These are phyloP conservation scores for Myripristis jacobus DNA, from an alignment of 2,797 vertebrate species.

Conservation along the genomic window DNA sequence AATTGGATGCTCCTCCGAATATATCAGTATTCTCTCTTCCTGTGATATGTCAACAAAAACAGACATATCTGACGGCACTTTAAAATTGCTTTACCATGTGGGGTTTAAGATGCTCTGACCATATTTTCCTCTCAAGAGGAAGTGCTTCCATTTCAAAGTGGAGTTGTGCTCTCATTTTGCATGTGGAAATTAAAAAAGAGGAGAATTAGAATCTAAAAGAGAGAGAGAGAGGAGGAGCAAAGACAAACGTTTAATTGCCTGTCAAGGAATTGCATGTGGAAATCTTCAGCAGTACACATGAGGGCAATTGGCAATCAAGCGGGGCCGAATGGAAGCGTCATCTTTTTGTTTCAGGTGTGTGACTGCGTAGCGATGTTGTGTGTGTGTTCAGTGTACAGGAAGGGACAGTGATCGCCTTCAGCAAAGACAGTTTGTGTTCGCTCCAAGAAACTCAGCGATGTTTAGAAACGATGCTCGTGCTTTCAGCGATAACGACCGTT, in stretches of 20 bases:
- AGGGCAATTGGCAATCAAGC: no score
- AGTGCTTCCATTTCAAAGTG: no score
- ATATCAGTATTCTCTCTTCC: neutral
- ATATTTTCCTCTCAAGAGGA: no score
- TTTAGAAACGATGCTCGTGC: slow-evolving; percentile 21
- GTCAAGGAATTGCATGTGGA: no score
- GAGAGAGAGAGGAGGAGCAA: neutral
- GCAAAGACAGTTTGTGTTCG: slow-evolving; percentile 30
- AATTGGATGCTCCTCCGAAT: slow-evolving; percentile 1
- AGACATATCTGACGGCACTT: neutral
- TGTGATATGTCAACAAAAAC: neutral
- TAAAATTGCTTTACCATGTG: neutral
- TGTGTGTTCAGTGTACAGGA: slow-evolving; percentile 13
- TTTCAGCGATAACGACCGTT: slow-evolving; percentile 33
- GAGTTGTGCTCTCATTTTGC: no score
- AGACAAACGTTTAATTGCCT: neutral
- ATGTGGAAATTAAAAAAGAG: no score
- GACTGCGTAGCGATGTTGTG: slow-evolving; percentile 9
- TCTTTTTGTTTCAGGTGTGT: neutral
- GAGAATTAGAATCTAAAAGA: no score
- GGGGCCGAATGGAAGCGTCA: no score
- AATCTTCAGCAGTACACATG: no score
- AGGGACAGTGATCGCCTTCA: slow-evolving; percentile 6
- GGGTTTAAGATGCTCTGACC: neutral
- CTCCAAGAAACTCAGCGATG: slow-evolving; percentile 7